A percentile compares a stretch with the other conserved stretches of the same genome.
These are phyloP conservation scores for Diuraphis noxia DNA, from an alignment of 1,140 invertebrate species.

Conservation along the genomic window DNA sequence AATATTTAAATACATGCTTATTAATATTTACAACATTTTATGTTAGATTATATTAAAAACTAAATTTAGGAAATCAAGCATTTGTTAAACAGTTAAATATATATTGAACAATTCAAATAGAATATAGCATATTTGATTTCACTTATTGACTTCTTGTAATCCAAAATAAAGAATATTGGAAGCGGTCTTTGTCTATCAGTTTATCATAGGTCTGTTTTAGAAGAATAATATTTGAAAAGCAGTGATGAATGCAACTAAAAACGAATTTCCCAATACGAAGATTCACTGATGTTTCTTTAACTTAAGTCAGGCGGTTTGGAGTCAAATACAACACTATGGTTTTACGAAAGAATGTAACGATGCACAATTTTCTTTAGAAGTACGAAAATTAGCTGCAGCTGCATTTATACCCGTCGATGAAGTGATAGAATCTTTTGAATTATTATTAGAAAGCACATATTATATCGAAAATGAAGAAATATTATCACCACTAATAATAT, in stretches of 20 bases:
- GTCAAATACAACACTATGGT: slow-evolving; percentile 52
- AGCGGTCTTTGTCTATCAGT: no score
- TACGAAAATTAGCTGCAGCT: no score
- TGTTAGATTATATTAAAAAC: not conserved
- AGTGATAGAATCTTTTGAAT: not conserved
- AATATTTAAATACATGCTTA: not conserved
- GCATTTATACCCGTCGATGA: not conserved
- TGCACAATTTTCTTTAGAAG: slow-evolving; percentile 50
- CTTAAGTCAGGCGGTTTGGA: slow-evolving; percentile 54
- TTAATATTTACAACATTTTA: not conserved
- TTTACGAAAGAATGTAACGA: slow-evolving; percentile 32
- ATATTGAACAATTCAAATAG: not conserved
- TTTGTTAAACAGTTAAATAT: not conserved
- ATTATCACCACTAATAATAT: no score
- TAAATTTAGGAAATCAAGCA: not conserved
- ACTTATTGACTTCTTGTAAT: not conserved
- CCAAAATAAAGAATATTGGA: no score
- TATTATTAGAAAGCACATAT: not conserved
- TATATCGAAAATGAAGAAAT: not conserved
- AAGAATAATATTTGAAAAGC: no score
- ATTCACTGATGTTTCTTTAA: slow-evolving; percentile 55
- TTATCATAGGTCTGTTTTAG: no score
- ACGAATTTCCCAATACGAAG: no score
- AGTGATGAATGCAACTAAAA: no score
- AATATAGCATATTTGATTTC: not conserved